Percentiles rank a stretch among this genome's conserved stretches.
Evolutionary conservation across 2,797 vertebrate genomes (phyloP).

Genomic region (Synaphobranchus kaupii): DNA sequence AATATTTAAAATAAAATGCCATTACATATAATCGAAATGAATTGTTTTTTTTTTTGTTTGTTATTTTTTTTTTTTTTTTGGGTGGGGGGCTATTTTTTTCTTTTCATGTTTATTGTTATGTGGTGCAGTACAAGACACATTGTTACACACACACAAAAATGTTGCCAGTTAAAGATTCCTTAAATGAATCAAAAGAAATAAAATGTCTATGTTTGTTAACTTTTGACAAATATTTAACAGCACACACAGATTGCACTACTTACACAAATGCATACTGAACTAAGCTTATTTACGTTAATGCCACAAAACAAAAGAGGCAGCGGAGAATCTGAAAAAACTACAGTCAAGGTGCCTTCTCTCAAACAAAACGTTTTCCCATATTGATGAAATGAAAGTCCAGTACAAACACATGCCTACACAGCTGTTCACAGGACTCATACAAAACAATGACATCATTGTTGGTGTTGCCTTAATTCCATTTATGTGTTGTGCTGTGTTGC

Average conservation of each 20-base stretch:
- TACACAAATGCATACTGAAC: slow-evolving; percentile 38
- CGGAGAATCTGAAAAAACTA: slow-evolving; percentile 27
- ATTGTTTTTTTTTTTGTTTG: slow-evolving; percentile 30
- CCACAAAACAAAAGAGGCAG: slow-evolving; percentile 35
- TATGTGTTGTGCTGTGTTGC: neutral
- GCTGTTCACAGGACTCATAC: slow-evolving; percentile 8
- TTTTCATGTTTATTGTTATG: slow-evolving; percentile 49
- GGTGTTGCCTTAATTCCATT: neutral
- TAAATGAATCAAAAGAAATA: slow-evolving; percentile 35
- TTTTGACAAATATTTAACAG: slow-evolving; percentile 38
- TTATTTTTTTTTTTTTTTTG: slow-evolving; percentile 11
- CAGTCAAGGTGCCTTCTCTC: slow-evolving; percentile 24
- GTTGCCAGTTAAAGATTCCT: slow-evolving; percentile 41
- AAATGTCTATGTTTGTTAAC: slow-evolving; percentile 34
- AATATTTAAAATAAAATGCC: slow-evolving; percentile 19
- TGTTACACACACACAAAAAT: slow-evolving; percentile 49
- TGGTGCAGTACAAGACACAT: slow-evolving; percentile 53
- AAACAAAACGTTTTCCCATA: slow-evolving; percentile 18
- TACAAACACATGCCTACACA: slow-evolving; percentile 11
- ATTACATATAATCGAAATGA: slow-evolving; percentile 10
- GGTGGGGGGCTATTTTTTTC: slow-evolving; percentile 30
- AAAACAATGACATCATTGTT: neutral
- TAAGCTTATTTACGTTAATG: slow-evolving; percentile 29
- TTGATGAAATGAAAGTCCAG: neutral
- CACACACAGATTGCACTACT: slow-evolving; percentile 30